Evolutionary conservation across 2,888 invertebrate species (phyloP).

Genomic region (Macrostomum cliftonense): DNA sequence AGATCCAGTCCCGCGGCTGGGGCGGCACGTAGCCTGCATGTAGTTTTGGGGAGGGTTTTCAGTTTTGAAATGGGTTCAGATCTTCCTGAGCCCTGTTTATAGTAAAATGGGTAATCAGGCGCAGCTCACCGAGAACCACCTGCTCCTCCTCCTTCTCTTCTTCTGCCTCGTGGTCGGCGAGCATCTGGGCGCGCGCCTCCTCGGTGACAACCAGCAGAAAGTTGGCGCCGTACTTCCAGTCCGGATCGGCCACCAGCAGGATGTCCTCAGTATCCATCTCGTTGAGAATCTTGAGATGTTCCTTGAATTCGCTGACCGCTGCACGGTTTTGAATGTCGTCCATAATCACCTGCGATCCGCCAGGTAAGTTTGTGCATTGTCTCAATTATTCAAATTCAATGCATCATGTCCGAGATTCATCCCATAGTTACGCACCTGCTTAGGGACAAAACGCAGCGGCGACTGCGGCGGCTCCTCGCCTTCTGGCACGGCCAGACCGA

Average conservation of each 20-base stretch:
- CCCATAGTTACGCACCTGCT: no score
- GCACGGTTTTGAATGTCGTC: slow-evolving; percentile 30
- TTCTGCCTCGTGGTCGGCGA: slow-evolving; percentile 10
- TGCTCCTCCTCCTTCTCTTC: slow-evolving; percentile 18
- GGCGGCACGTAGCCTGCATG: slow-evolving; percentile 27
- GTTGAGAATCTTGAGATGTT: slow-evolving; percentile 30
- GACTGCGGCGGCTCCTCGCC: slow-evolving; percentile 10
- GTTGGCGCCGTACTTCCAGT: slow-evolving; percentile 36
- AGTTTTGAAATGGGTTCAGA: no score
- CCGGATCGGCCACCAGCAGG: slow-evolving; percentile 32
- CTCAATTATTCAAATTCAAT: no score
- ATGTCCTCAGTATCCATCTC: slow-evolving; percentile 34
- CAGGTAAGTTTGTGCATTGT: slow-evolving; percentile 25
- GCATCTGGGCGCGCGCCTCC: slow-evolving; percentile 27
- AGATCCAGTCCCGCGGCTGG: slow-evolving; percentile 31
- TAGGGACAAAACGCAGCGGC: no score
- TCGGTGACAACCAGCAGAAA: slow-evolving; percentile 32
- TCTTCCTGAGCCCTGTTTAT: no score
- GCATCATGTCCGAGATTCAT: slow-evolving; percentile 12
- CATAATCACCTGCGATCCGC: slow-evolving; percentile 25
- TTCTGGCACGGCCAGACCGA: slow-evolving; percentile 25
- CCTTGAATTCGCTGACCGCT: slow-evolving; percentile 33
- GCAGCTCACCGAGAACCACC: slow-evolving; percentile 17
- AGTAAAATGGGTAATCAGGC: no score
- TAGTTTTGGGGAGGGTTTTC: no score